phyloP scores from a whole-genome alignment of 2,113 vertebrate species.

The Pleuronectes platessa region DNA sequence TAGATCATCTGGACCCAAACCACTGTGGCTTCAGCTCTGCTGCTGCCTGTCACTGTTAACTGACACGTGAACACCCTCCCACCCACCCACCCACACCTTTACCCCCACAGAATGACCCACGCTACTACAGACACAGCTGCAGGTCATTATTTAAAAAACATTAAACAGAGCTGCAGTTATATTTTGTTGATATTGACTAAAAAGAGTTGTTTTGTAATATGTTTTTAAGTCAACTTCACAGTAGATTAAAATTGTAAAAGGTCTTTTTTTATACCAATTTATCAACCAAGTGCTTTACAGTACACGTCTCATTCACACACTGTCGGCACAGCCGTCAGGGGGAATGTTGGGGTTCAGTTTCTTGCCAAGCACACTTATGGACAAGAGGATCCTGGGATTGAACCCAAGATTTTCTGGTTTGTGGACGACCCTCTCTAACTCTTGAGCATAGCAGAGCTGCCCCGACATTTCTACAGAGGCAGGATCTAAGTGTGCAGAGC shows the following conservation, averaged over 20 bases:
- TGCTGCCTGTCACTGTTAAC: too few relatives aligned
- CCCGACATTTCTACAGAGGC: neutral
- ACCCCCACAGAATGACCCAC: neutral
- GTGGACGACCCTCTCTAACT: too few relatives aligned
- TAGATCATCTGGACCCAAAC: constrained; percentile 29
- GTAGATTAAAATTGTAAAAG: too few relatives aligned
- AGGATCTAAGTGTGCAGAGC: neutral
- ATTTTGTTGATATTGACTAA: neutral
- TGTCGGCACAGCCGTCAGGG: too few relatives aligned
- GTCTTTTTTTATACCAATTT: neutral
- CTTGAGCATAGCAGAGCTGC: too few relatives aligned
- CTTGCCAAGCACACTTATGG: too few relatives aligned
- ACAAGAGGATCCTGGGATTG: too few relatives aligned
- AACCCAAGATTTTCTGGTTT: too few relatives aligned
- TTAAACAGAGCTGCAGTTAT: neutral
- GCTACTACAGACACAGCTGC: constrained; percentile 18
- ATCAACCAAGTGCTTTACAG: neutral
- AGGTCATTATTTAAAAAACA: constrained; percentile 12
- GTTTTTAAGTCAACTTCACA: too few relatives aligned
- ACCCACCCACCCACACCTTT: neutral
- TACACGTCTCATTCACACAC: too few relatives aligned
- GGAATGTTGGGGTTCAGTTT: too few relatives aligned
- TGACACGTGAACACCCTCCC: neutral
- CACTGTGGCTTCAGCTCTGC: constrained; percentile 4
- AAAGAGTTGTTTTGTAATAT: too few relatives aligned